phyloP scores from a whole-genome alignment of 2,888 invertebrate species.

The Enoplolaimus lenunculus region DNA sequence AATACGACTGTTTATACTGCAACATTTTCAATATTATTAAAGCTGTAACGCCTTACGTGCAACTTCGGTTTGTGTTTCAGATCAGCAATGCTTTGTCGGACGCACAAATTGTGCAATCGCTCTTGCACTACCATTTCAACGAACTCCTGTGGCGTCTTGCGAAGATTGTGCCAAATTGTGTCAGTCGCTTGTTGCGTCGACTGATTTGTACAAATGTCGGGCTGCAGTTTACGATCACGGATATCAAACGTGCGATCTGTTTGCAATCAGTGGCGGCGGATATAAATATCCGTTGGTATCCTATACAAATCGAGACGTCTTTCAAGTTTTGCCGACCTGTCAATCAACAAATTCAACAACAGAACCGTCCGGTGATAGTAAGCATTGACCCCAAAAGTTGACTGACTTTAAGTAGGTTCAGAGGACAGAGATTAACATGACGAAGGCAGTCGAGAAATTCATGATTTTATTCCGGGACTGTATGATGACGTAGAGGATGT shows the following conservation, averaged over 20 bases:
- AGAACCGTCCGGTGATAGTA: background rate
- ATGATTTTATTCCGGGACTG: no score
- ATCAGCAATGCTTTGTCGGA: conserved; percentile 1
- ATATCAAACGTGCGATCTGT: conserved; percentile 18
- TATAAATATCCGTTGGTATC: conserved; percentile 12
- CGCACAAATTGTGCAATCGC: conserved; percentile 14
- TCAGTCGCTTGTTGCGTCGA: background rate
- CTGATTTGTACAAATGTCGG: background rate
- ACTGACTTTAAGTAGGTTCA: no score
- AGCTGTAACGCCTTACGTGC: no score
- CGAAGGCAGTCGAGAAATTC: no score
- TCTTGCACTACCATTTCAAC: conserved; percentile 12
- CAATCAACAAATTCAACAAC: background rate
- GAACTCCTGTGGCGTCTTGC: background rate
- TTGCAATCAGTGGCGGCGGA: conserved; percentile 17
- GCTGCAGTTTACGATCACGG: conserved; percentile 15
- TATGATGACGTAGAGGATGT: no score
- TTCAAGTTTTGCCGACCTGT: background rate
- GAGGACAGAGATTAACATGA: no score
- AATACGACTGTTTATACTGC: no score
- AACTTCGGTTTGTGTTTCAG: no score
- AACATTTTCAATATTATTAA: no score
- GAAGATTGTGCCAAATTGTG: conserved; percentile 14
- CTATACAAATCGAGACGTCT: conserved; percentile 6
- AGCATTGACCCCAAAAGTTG: background rate